A percentile compares a stretch with the other conserved stretches of the same genome.
Conservation (phyloP, 1,140 invertebrate species). For the Musca domestica region DNA sequence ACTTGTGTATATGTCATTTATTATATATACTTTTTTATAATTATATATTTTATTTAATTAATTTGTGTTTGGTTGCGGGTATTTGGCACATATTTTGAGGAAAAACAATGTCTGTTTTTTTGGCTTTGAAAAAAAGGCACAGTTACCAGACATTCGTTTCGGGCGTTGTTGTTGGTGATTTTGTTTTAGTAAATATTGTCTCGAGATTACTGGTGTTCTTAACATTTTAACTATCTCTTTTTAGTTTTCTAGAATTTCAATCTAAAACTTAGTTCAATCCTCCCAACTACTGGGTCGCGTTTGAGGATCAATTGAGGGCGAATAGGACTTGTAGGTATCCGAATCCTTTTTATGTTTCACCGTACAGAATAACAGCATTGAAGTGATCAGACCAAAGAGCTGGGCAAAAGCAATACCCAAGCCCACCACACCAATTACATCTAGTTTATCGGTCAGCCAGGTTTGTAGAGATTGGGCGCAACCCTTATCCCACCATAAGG, state of each 20-base stretch:
- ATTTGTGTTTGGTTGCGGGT: not conserved
- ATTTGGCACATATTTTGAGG: slow-evolving; percentile 17
- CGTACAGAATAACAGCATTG: slow-evolving; percentile 75
- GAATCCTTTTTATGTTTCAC: slow-evolving; percentile 68
- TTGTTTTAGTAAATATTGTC: not conserved
- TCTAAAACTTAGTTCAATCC: slow-evolving; percentile 45
- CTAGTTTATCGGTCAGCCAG: slow-evolving; percentile 68
- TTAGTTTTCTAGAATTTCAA: not conserved
- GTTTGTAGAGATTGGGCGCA: slow-evolving; percentile 66
- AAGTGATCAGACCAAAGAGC: slow-evolving; percentile 72
- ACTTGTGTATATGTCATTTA: too few relatives aligned
- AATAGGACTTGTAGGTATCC: slow-evolving; percentile 69
- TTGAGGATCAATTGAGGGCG: slow-evolving; percentile 58
- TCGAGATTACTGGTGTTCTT: not conserved
- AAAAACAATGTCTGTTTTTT: slow-evolving; percentile 14
- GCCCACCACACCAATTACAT: slow-evolving; percentile 69
- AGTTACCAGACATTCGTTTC: slow-evolving; percentile 31
- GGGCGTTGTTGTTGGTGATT: too few relatives aligned
- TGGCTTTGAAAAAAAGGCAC: slow-evolving; percentile 30
- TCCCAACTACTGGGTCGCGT: slow-evolving; percentile 56
- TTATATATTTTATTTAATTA: not conserved
- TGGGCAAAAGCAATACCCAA: slow-evolving; percentile 70
- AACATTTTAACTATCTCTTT: not conserved
- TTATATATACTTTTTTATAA: too few relatives aligned
- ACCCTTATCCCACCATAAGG: slow-evolving; percentile 66